Evolutionary conservation across 2,113 vertebrate genomes (phyloP).

Genomic region (Parus major): DNA sequence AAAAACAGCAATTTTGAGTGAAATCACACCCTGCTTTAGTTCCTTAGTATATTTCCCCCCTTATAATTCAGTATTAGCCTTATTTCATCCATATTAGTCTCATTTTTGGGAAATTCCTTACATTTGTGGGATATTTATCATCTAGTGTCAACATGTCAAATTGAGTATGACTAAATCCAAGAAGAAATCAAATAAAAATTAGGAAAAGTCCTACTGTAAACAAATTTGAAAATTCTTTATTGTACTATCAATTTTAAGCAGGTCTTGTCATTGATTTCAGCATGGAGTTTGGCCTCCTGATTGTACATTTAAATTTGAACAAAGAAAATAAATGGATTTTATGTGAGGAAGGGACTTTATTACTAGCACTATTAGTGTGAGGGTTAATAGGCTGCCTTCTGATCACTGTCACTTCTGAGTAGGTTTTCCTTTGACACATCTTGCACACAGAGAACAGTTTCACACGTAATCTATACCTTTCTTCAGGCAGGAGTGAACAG

Average conservation of each 20-base stretch:
- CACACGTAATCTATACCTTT: background rate
- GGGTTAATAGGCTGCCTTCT: background rate
- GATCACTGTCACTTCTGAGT: background rate
- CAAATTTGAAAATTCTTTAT: background rate
- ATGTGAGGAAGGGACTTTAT: background rate
- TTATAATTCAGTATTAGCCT: background rate
- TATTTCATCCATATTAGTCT: background rate
- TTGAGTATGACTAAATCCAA: background rate
- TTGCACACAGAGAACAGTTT: background rate
- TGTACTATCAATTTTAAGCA: background rate
- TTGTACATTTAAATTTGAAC: background rate
- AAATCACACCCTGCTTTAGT: background rate
- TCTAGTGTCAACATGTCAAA: background rate
- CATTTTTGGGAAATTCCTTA: background rate
- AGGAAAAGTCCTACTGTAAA: background rate
- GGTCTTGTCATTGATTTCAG: background rate
- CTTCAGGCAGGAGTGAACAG: background rate
- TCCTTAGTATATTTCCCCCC: background rate
- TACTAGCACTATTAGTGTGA: background rate
- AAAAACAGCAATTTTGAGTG: background rate
- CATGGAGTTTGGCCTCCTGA: background rate
- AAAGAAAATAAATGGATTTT: background rate
- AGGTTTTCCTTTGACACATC: background rate
- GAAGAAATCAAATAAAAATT: slow-evolving; percentile 5
- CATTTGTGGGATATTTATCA: background rate